Conservation (phyloP, 2,797 vertebrate genomes). For the Phoeniculus purpureus region DNA sequence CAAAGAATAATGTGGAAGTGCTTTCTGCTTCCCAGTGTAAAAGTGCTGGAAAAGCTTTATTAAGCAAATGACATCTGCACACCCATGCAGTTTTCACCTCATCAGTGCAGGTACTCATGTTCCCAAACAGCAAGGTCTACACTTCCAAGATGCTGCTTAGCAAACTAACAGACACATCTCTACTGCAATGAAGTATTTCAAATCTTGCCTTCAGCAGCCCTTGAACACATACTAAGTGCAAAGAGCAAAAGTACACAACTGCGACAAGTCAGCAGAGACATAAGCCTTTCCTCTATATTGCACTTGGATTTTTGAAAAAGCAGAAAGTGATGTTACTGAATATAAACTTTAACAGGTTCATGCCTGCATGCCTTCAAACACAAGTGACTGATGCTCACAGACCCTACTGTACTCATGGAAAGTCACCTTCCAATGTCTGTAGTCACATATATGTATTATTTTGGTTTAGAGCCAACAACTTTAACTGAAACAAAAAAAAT, state of each 20-base stretch:
- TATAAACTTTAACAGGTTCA: background rate
- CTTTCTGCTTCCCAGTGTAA: background rate
- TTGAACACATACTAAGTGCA: background rate
- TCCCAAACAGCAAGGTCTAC: background rate
- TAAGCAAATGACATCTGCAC: background rate
- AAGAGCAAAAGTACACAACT: background rate
- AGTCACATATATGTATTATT: background rate
- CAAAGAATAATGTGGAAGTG: background rate
- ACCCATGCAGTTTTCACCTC: background rate
- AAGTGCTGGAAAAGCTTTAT: background rate
- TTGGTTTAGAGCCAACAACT: background rate
- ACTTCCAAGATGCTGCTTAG: background rate
- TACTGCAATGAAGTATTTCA: background rate
- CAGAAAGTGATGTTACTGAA: background rate
- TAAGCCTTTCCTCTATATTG: background rate
- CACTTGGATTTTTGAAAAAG: background rate
- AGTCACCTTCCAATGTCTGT: background rate
- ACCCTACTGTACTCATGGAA: background rate
- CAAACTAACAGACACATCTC: background rate
- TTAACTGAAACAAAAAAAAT: background rate
- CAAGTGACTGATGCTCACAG: rapidly evolving
- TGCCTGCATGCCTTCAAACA: background rate
- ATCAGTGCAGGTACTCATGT: background rate
- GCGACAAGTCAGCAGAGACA: background rate
- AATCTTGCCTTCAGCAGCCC: background rate